phyloP scores from a whole-genome alignment of 2,113 vertebrate genomes.

The Phalacrocorax pelagicus region DNA sequence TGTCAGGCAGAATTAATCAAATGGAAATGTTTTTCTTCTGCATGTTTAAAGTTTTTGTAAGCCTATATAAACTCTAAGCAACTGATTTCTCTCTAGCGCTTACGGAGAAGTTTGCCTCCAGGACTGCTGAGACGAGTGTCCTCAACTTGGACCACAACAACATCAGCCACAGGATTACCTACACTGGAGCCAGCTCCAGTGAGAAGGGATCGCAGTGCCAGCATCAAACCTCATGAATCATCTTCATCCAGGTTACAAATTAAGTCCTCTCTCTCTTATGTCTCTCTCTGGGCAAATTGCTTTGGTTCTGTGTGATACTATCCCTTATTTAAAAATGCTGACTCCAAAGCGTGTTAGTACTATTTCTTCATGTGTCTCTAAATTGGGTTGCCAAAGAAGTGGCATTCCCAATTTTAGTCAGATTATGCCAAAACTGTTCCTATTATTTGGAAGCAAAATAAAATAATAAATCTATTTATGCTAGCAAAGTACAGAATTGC shows the following conservation, averaged over 20 bases:
- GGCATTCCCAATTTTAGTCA: background rate
- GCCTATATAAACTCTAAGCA: background rate
- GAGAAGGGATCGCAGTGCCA: slow-evolving; percentile 88
- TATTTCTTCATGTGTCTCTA: background rate
- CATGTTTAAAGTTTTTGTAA: background rate
- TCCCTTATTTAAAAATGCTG: background rate
- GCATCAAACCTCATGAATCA: slow-evolving; percentile 89
- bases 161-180: slow-evolving; percentile 94
- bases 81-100: slow-evolving; percentile 75
- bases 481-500: background rate
- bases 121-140: slow-evolving; percentile 90
- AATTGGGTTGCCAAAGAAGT: background rate
- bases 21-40: background rate
- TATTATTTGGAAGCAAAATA: background rate
- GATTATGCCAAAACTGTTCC: background rate
- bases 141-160: slow-evolving; percentile 98
- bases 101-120: slow-evolving; percentile 88
- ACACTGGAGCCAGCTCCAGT: slow-evolving; percentile 93
- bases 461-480: background rate
- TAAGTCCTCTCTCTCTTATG: background rate
- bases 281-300: background rate
- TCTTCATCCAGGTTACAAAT: slow-evolving; percentile 81
- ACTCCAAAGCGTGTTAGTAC: background rate
- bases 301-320: background rate
- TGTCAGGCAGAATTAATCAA: background rate